phyloP scores from a whole-genome alignment of 1,140 invertebrate species.

The Aphis craccivora region DNA sequence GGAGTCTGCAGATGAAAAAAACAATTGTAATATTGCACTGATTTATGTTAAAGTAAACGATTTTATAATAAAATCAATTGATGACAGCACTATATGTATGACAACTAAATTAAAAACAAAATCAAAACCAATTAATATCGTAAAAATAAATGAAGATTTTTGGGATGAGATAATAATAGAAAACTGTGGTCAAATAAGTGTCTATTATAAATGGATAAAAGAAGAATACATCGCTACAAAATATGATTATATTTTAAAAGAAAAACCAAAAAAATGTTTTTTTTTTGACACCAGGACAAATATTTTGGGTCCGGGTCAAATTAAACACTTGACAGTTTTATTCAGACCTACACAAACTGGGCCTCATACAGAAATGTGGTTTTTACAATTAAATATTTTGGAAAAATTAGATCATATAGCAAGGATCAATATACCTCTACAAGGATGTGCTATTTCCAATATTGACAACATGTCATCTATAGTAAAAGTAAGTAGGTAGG shows the following conservation, averaged over 20 bases:
- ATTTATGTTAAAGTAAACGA: constrained; percentile 26
- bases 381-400: neutral
- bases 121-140: neutral
- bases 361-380: neutral
- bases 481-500: neutral
- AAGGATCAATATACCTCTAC: neutral
- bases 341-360: constrained; percentile 11
- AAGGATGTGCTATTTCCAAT: neutral
- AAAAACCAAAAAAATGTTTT: neutral
- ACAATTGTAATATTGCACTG: neutral
- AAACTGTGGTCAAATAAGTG: constrained; percentile 22
- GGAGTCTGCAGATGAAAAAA: neutral
- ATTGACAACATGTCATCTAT: neutral
- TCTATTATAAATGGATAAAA: constrained; percentile 26
- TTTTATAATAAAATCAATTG: neutral
- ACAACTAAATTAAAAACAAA: neutral
- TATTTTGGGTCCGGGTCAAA: constrained; percentile 39
- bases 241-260: neutral
- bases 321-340: neutral
- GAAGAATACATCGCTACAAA: neutral
- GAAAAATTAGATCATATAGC: neutral
- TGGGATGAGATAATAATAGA: constrained; percentile 30
- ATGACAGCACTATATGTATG: neutral
- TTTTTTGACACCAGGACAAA: constrained; percentile 33
- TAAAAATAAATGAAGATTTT: neutral